Percentiles rank a stretch among this genome's conserved stretches.
Conservation (phyloP, 2,113 vertebrate species). For the Melanotaenia duboulayi region DNA sequence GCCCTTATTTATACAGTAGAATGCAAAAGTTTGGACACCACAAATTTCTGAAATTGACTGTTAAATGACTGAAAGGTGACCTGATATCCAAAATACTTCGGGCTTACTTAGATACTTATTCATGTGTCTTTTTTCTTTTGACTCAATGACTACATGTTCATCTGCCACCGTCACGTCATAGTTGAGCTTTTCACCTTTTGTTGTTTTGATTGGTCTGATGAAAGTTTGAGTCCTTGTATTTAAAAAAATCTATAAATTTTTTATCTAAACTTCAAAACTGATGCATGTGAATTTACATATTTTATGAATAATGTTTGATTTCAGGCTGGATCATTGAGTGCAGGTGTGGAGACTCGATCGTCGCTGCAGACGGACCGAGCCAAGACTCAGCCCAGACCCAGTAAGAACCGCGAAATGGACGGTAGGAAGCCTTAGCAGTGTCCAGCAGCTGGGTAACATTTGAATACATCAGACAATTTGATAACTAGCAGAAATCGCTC, state of each 20-base stretch:
- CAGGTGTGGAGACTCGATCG: constrained; percentile 20
- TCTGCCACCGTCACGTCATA: no score
- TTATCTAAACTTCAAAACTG: neutral
- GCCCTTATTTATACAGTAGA: no score
- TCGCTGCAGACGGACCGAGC: constrained; percentile 16
- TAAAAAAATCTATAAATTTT: neutral
- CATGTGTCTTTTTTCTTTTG: no score
- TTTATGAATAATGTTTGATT: neutral
- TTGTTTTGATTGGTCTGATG: neutral
- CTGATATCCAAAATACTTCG: no score
- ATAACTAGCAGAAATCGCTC: neutral
- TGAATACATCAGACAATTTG: neutral
- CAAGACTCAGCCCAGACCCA: constrained; percentile 59
- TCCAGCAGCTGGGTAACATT: neutral
- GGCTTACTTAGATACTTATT: no score
- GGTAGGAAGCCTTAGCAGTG: constrained; percentile 61
- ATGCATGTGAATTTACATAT: neutral
- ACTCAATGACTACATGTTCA: no score
- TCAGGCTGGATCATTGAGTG: constrained; percentile 36
- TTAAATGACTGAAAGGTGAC: no score
- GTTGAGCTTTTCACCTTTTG: no score
- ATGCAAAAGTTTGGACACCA: no score
- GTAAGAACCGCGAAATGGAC: constrained; percentile 77
- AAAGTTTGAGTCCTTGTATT: neutral
- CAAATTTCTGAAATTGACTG: no score